Evolutionary conservation across 2,888 invertebrate species (phyloP), one percentile per base, ranked within the genome.

Genomic region (Teleiodes luculella): DNA sequence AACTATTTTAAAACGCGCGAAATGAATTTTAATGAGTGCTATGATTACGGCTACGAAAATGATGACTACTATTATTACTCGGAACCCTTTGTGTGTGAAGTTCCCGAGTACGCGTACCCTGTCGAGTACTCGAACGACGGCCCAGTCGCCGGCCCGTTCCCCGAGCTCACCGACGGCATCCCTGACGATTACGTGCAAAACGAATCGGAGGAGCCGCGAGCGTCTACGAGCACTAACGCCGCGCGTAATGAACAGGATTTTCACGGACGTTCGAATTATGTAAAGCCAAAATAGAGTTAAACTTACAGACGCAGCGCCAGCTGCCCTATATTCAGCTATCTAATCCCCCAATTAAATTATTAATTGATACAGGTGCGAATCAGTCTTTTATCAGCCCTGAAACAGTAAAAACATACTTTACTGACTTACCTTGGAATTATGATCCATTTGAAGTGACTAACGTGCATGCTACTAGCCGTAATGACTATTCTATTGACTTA

Each of bases 241-340:
- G 13, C 8, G 14, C 14, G 41, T 8, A 20, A 20, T 10, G 24
- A 41, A 7, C 20, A 41, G 41, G 20, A 46, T 46, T 30, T 46
- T 46, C 13, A 6, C 3, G 13, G 28, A 2, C 18, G 20, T 13
- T 6, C 2, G n/a, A 24, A 28, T 28, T 13, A 4, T 1, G 3
- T 6, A 5, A 46, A 46, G n/a, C 13, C 30, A 46, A 46, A 46
- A 46, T 46, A 46, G 45, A 46, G 11, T 6, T 46, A 46, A 46
- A 46, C 13, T 13, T 46, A n/a, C 30, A 30, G 14, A 30, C 45
- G 5, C 45, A 46, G 13, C 28, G 45, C 2, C 28, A 13, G 28
- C 20, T 46, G 7, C 45, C 45, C 5, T 46, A 30, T 30, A 46
- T 30, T 30, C 45, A 46, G 13, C n/a, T n/a, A n/a, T n/a, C n/a